A percentile compares a stretch with the other conserved stretches of the same genome.
phyloP scores from a whole-genome alignment of 2,888 invertebrate species.

The Antheraea assamensis region DNA sequence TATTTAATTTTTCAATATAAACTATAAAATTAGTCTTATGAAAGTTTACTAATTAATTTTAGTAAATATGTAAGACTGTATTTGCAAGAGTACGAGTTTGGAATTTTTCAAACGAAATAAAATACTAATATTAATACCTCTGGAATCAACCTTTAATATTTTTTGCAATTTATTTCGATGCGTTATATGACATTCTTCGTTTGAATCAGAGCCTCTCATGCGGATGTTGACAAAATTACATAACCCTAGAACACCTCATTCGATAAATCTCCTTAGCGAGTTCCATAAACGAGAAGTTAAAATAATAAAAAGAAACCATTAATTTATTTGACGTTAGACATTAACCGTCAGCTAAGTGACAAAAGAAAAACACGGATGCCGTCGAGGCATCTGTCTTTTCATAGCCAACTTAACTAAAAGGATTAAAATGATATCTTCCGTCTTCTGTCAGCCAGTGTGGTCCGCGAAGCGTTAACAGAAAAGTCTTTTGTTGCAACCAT shows the following conservation, averaged over 20 bases:
- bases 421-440: conserved; percentile 82
- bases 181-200: not conserved
- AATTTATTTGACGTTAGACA: conserved; percentile 15
- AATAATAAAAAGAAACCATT: conserved; percentile 13
- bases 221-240: not conserved
- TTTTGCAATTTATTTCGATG: not conserved
- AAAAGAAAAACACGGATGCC: conserved; percentile 73
- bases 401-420: conserved; percentile 82
- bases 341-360: conserved; percentile 34
- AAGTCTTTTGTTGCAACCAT: conserved; percentile 67
- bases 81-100: not conserved
- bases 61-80: not conserved
- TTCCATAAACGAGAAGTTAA: conserved; percentile 7
- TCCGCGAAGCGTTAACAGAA: conserved; percentile 75
- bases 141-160: not conserved
- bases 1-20: too few relatives aligned
- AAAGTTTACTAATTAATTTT: too few relatives aligned
- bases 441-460: conserved; percentile 79
- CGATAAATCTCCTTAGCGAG: not conserved
- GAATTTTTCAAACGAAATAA: not conserved
- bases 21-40: too few relatives aligned
- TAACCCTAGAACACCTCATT: not conserved
- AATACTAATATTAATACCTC: not conserved
- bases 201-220: not conserved
- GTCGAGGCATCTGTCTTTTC: conserved; percentile 76